These are phyloP conservation scores for Parochlus steinenii DNA, from an alignment of 2,888 invertebrate genomes.

Conservation along the genomic window DNA sequence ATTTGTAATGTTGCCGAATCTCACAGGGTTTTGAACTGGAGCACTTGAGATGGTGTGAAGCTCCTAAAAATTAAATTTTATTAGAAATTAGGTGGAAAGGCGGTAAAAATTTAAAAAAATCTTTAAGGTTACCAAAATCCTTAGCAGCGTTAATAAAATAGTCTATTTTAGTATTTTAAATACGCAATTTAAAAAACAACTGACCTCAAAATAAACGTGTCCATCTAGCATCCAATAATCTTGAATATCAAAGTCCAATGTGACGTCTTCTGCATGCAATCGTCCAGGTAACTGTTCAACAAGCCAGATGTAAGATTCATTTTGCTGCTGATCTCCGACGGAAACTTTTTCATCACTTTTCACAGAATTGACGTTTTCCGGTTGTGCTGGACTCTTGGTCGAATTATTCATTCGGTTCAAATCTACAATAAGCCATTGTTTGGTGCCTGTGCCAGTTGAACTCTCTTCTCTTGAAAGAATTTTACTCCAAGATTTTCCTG, in stretches of 20 bases:
- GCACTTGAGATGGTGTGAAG: too few relatives aligned
- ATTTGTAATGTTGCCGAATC: slow-evolving; percentile 22
- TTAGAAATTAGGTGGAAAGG: not conserved
- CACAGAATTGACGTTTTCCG: slow-evolving; percentile 1
- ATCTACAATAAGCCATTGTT: slow-evolving; percentile 76
- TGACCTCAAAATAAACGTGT: slow-evolving; percentile 25
- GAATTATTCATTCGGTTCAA: slow-evolving; percentile 36
- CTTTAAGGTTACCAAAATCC: not conserved
- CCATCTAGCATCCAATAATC: slow-evolving; percentile 52
- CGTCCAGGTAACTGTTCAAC: slow-evolving; percentile 61
- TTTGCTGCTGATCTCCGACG: not conserved
- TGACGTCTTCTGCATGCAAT: slow-evolving; percentile 48
- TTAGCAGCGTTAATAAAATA: slow-evolving; percentile 19
- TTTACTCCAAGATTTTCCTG: slow-evolving; percentile 56
- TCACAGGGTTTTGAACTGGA: too few relatives aligned
- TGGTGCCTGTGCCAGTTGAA: slow-evolving; percentile 70
- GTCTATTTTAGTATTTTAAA: slow-evolving; percentile 20
- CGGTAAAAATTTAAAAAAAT: not conserved
- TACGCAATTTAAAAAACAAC: slow-evolving; percentile 22
- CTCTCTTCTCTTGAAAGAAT: slow-evolving; percentile 47
- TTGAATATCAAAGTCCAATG: slow-evolving; percentile 40
- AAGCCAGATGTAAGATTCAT: slow-evolving; percentile 40
- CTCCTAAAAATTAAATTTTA: not conserved
- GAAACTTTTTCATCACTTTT: not conserved
- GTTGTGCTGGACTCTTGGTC: not conserved